phyloP scores from a whole-genome alignment of 2,113 vertebrate genomes.

The Neodon shergylaensis region DNA sequence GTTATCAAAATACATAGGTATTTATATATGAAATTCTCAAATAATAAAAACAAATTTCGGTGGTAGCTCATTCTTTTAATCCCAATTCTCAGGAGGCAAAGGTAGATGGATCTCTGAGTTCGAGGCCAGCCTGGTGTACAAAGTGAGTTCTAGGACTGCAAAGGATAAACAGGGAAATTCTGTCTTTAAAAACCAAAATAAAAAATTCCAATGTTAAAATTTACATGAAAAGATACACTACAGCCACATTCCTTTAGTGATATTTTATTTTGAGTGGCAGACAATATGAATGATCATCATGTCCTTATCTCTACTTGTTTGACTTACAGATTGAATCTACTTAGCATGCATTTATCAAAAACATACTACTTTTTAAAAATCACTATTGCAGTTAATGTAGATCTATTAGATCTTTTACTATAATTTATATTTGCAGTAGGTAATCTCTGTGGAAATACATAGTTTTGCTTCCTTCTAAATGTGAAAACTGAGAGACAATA shows the following conservation, averaged over 20 bases:
- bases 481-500: conserved; percentile 20
- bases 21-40: neutral
- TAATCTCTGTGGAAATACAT: conserved; percentile 13
- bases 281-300: neutral
- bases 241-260: neutral
- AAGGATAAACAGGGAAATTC: too few relatives aligned
- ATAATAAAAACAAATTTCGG: neutral
- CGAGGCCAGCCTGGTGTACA: too few relatives aligned
- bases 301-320: conserved; percentile 31
- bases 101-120: too few relatives aligned
- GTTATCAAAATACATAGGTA: neutral
- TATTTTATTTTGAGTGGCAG: neutral
- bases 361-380: conserved; percentile 2
- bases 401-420: neutral
- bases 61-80: too few relatives aligned
- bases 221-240: neutral
- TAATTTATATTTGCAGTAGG: conserved; percentile 6
- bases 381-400: conserved; percentile 3
- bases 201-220: neutral
- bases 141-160: too few relatives aligned
- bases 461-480: conserved; percentile 44
- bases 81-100: too few relatives aligned
- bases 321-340: conserved; percentile 8
- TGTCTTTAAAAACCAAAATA: too few relatives aligned
- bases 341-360: conserved; percentile 21